Base-by-base conservation (phyloP, 2,888 invertebrate genomes). In the Seira ritae region DNA sequence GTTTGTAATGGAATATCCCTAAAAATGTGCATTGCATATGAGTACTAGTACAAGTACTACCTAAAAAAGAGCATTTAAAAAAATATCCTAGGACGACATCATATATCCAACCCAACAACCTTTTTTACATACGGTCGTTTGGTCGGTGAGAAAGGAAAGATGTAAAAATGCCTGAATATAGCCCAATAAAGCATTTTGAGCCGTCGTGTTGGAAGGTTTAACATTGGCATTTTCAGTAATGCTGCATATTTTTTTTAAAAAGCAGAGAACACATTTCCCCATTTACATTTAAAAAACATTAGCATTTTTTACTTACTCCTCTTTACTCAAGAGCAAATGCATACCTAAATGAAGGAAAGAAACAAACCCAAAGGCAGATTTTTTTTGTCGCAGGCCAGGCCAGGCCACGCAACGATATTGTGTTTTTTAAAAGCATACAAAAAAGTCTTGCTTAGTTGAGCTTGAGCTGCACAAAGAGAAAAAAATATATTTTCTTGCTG, bases 51-150 rank as follows among this genome's bases (percentile, higher is more conserved):
- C 2, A 4, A 15, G 17, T 22, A 62, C 62, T 62, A 19, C 62
- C 62, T 20, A 62, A 62, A 31, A 62, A 62, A 22, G 62, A 62
- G 22, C 62, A 62, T 62, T 50, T 62, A 62, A 62, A 55, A 55
- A 62, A 62, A 4, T 22, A 62, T 62, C 2, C 22, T 17, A 55
- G 1, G 62, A 20, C 62, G 19, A 62, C 62, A 20, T 22, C 19
- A 62, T 12, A n/a, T 12, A 55, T 12, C 3, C 31, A 55, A 17
- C 42, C 42, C 31, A 31, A 31, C 31, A 31, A 31, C 31, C n/a
- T n/a, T n/a, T n/a, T n/a, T n/a, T n/a, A 42, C 42, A 42, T 12
- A 42, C 4, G 42, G 6, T 8, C 42, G 42, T 42, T 42, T 42
- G 4, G 42, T 42, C 42, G 42, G 12, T 42, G 12, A 42, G 42